Conservation (phyloP, 1,140 invertebrate species). For the Drosophila elegans region DNA sequence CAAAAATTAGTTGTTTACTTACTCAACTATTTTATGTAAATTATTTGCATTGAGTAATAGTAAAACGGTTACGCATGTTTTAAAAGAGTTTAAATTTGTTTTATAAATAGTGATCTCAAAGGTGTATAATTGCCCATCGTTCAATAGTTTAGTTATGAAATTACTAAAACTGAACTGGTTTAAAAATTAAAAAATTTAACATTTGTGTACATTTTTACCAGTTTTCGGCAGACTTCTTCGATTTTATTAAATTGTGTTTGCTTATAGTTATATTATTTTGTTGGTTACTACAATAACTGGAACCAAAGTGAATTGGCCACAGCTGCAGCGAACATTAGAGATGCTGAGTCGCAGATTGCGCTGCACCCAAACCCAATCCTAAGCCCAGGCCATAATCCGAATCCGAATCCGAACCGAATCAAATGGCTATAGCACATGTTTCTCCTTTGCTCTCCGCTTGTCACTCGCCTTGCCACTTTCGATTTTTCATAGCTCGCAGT, state of each 20-base stretch:
- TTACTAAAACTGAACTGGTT: too few species aligned
- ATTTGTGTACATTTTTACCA: too few species aligned
- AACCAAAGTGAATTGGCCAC: constrained; percentile 23
- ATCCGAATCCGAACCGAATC: constrained; percentile 19
- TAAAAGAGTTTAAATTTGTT: too few species aligned
- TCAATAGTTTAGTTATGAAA: too few species aligned
- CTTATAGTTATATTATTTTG: not conserved
- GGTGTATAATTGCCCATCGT: too few species aligned
- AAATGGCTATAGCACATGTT: constrained; percentile 11
- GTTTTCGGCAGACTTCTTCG: not conserved
- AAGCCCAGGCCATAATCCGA: constrained; percentile 24
- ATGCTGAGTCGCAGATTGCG: constrained; percentile 52
- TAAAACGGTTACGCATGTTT: too few species aligned
- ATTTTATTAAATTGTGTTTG: not conserved
- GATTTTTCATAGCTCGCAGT: constrained; percentile 69
- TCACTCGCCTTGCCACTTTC: constrained; percentile 61
- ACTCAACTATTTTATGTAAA: too few species aligned
- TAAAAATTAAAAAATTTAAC: too few species aligned
- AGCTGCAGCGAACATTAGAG: constrained; percentile 50
- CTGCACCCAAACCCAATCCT: constrained; percentile 55
- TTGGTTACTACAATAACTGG: not conserved
- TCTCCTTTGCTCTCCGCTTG: constrained; percentile 8
- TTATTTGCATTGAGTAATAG: too few species aligned
- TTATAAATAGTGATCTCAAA: too few species aligned
- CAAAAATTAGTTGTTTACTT: too few species aligned